These are phyloP conservation scores for Saccostrea echinata DNA, from an alignment of 1,140 invertebrate genomes.

Conservation along the genomic window DNA sequence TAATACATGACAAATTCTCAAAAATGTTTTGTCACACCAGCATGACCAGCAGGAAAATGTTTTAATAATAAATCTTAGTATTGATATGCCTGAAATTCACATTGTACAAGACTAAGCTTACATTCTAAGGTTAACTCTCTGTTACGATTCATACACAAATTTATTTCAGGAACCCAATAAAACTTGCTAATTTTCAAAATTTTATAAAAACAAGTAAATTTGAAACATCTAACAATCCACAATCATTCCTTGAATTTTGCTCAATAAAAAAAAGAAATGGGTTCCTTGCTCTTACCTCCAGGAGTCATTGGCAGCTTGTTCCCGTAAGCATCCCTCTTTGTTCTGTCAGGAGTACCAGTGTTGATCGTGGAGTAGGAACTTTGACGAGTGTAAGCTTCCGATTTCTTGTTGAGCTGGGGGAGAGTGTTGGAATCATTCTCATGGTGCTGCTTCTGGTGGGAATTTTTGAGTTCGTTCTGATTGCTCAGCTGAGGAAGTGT, in stretches of 20 bases:
- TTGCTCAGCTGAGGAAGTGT: constrained; percentile 71
- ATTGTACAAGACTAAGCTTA: no score
- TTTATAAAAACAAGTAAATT: no score
- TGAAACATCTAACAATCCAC: no score
- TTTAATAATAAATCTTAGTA: no score
- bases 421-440: constrained; percentile 63
- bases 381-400: constrained; percentile 61
- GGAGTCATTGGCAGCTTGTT: constrained; percentile 76
- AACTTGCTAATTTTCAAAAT: no score
- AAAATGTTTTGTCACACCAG: no score
- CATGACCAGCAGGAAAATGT: no score
- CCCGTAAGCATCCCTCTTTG: constrained; percentile 73
- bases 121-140: no score
- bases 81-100: no score
- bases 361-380: constrained; percentile 59
- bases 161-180: no score
- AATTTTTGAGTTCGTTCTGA: constrained; percentile 63
- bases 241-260: neutral
- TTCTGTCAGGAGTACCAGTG: constrained; percentile 60
- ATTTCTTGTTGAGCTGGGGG: constrained; percentile 70
- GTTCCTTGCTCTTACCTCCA: constrained; percentile 59
- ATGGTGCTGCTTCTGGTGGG: constrained; percentile 63
- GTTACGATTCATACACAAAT: no score
- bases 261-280: neutral
- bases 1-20: no score